These are phyloP conservation scores for Nipponacmea schrenckii DNA, from an alignment of 2,888 invertebrate genomes.

Conservation along the genomic window DNA sequence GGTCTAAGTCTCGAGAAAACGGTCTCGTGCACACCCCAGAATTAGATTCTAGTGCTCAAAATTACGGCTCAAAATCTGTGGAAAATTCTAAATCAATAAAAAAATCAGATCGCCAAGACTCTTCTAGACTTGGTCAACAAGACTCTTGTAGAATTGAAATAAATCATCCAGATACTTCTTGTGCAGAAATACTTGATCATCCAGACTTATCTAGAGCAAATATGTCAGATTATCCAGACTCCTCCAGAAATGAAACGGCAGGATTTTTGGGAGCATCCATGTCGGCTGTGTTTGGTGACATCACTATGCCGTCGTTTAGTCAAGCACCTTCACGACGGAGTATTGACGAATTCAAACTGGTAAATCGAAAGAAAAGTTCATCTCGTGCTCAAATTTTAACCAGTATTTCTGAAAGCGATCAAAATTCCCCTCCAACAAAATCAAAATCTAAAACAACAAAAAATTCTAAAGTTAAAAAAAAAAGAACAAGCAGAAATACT, in stretches of 20 bases:
- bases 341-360: slow-evolving; percentile 45
- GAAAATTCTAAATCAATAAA: too few relatives aligned
- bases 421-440: neutral
- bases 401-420: slow-evolving; percentile 11
- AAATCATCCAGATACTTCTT: too few relatives aligned
- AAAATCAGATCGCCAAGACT: too few relatives aligned
- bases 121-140: too few relatives aligned
- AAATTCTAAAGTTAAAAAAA: neutral
- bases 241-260: slow-evolving; percentile 35
- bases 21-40: too few relatives aligned
- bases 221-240: slow-evolving; percentile 23
- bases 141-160: too few relatives aligned
- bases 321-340: slow-evolving; percentile 35
- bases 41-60: too few relatives aligned
- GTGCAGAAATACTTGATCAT: too few relatives aligned
- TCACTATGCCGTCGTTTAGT: slow-evolving; percentile 32
- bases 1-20: too few relatives aligned
- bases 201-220: too few relatives aligned
- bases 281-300: slow-evolving; percentile 44
- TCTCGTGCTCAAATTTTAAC: neutral
- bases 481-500: neutral
- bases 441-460: neutral
- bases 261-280: slow-evolving; percentile 38
- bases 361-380: neutral
- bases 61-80: too few relatives aligned